phyloP scores from a whole-genome alignment of 2,888 invertebrate genomes.

The Adineta ricciae region DNA sequence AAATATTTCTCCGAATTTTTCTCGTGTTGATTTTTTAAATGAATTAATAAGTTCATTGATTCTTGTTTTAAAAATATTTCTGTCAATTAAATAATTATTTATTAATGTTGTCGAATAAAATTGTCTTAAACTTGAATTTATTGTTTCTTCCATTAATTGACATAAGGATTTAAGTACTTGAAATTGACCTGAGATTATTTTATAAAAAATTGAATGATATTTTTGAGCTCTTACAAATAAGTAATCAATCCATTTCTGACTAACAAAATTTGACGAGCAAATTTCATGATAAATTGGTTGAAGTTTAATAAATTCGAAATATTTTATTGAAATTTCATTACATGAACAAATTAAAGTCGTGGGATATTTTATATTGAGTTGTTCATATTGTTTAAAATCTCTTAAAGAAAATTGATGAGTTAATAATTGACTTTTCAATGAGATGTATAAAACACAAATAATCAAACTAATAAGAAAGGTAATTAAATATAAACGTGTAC shows the following conservation, averaged over 20 bases:
- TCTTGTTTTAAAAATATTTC: neutral
- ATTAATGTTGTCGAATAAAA: neutral
- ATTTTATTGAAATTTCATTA: neutral
- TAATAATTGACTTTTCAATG: too few species aligned
- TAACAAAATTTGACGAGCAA: neutral
- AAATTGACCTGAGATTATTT: neutral
- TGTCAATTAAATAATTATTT: neutral
- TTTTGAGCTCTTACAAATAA: neutral
- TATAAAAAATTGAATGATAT: neutral
- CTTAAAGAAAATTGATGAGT: too few species aligned
- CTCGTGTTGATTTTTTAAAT: neutral
- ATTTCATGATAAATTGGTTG: neutral
- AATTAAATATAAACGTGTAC: too few species aligned
- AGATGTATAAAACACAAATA: too few species aligned
- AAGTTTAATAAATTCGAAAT: neutral
- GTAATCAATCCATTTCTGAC: neutral
- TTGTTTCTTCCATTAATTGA: neutral
- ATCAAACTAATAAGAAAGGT: too few species aligned
- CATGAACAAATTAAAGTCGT: neutral
- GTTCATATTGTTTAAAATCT: neutral
- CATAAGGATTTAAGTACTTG: neutral
- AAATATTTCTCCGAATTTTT: neutral
- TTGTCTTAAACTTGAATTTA: neutral
- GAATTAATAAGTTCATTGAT: neutral
- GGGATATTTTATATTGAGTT: neutral